Conservation (phyloP, 2,888 invertebrate genomes). For the Drosophila eohydei region DNA sequence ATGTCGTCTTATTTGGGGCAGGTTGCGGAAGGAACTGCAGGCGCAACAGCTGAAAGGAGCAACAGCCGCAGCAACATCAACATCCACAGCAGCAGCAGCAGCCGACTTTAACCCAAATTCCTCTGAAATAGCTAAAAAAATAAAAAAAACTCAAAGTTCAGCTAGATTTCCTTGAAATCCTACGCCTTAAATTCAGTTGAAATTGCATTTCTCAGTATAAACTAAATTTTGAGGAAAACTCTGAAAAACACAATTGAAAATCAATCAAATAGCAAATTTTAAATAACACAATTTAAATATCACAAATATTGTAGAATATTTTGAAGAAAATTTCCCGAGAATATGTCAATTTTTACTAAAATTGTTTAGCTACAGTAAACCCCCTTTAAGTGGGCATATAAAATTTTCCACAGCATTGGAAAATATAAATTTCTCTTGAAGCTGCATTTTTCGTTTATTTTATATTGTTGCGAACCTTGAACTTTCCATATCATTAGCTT, state of each 20-base stretch:
- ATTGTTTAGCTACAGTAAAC: neutral
- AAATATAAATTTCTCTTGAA: neutral
- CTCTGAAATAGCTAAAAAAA: slow-evolving; percentile 25
- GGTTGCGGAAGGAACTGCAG: slow-evolving; percentile 39
- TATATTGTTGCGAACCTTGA: slow-evolving; percentile 26
- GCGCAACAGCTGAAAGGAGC: slow-evolving; percentile 30
- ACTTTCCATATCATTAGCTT: slow-evolving; percentile 53
- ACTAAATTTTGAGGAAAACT: neutral
- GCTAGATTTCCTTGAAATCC: neutral
- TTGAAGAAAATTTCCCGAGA: neutral
- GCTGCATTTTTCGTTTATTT: slow-evolving; percentile 14
- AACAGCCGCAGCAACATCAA: neutral
- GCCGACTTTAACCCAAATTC: slow-evolving; percentile 14
- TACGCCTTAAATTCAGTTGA: neutral
- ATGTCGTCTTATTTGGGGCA: slow-evolving; percentile 42
- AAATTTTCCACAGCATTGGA: neutral
- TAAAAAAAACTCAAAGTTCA: neutral
- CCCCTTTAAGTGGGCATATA: neutral
- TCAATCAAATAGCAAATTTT: neutral
- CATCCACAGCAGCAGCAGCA: neutral
- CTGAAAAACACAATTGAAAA: neutral
- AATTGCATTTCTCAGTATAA: neutral
- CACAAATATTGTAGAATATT: neutral
- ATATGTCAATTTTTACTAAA: neutral
- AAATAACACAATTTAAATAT: no score